Conservation (phyloP, 2,888 invertebrate genomes). For the Drosophila ochracea region DNA sequence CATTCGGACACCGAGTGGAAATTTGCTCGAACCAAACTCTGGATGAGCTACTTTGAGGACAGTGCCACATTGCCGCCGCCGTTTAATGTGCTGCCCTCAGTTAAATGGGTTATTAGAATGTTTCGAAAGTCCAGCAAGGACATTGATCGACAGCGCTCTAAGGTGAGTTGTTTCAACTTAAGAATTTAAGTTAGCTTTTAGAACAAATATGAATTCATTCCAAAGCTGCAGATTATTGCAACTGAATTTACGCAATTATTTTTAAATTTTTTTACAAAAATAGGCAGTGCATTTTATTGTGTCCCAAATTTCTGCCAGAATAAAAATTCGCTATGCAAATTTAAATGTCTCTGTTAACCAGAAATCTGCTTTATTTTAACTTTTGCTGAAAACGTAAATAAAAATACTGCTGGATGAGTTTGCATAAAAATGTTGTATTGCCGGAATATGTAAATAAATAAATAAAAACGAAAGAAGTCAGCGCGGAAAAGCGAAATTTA, state of each 20-base stretch:
- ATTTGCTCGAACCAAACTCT: constrained; percentile 96
- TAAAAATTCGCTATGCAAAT: background rate
- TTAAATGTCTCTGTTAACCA: background rate
- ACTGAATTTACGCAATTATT: background rate
- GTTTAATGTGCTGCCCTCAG: constrained; percentile 96
- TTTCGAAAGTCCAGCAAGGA: constrained; percentile 87
- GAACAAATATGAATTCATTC: background rate
- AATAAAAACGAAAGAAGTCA: background rate
- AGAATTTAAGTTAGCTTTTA: background rate
- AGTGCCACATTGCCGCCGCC: constrained; percentile 96
- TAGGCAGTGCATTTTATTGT: background rate
- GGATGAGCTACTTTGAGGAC: constrained; percentile 98
- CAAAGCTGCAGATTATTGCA: background rate
- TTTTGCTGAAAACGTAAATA: background rate
- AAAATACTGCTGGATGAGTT: background rate
- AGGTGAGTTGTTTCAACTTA: constrained; percentile 61
- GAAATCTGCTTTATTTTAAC: background rate
- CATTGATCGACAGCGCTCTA: constrained; percentile 83
- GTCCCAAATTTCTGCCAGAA: background rate
- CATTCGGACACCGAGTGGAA: constrained; percentile 98
- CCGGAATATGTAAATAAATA: background rate
- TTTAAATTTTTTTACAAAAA: background rate
- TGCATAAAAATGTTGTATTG: background rate
- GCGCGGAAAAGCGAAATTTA: background rate
- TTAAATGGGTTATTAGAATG: constrained; percentile 91